Base-by-base conservation (phyloP, 2,113 vertebrate species). In the Sturnira hondurensis region DNA sequence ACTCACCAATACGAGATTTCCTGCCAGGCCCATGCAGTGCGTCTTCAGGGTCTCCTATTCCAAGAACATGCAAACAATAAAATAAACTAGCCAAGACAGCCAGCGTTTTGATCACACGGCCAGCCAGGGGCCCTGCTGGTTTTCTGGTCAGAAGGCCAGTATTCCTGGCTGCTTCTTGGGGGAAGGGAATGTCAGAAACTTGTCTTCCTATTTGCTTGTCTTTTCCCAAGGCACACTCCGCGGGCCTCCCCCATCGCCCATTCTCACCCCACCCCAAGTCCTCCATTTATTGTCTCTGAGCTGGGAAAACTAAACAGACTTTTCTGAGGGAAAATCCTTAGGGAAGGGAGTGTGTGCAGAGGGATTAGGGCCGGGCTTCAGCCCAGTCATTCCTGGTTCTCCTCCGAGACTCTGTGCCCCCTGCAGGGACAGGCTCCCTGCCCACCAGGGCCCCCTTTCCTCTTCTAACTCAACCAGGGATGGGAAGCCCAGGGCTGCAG, bases 1-100 rank as follows among this genome's bases (percentile, higher is more conserved):
- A 0, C 56, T 95, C 68, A 80, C 94, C 83, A 77, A 3, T 36
- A 45, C 0, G 7, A 78, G 86, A 74, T 73, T 96, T 96, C 95
- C 97, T 92, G 89, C 87, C 2, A 14, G 54, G 45, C 36, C 9
- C 56, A 61, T 5, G 50, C 77, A 28, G 43, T 63, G 58, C 67
- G 91, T 85, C 81, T 87, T 74, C 24, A 77, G 91, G 91, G 85
- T 88, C 96, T 88, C 91, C 77, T 92, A 78, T 96, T 95, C 93
- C 81, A 82, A 96, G 95, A 96, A 76, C 26, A 82, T 1, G 36
- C 38, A 17, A 63, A 38, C 68, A 81, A 9, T 28, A 41, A 31
- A 67, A 86, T 5, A 28, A 41, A 63, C 47, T 0, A 24, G 38
- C 78, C 24, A 9, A 73, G 67, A 52, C 10, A 13, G 33, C 15